phyloP scores from a whole-genome alignment of 2,888 invertebrate genomes.

The Cryptus viduatorius region DNA sequence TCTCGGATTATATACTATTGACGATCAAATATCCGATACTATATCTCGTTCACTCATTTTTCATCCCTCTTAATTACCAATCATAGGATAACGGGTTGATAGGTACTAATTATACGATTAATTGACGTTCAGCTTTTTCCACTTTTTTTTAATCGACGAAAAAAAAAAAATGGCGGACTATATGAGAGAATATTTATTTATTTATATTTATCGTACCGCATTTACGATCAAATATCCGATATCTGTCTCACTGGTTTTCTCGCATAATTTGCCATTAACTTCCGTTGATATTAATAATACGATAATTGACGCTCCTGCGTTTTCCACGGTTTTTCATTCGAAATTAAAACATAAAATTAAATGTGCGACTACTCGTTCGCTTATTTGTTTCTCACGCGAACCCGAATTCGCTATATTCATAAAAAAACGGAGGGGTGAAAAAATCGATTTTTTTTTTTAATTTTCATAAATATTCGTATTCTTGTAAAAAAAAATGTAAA shows the following conservation, averaged over 20 bases:
- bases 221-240: constrained; percentile 16
- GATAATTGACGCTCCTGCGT: constrained; percentile 7
- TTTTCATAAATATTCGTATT: too few relatives aligned
- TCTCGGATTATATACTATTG: constrained; percentile 5
- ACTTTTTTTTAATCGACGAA: too few relatives aligned
- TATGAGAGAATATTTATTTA: too few relatives aligned
- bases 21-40: constrained; percentile 8
- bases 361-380: too few relatives aligned
- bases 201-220: neutral
- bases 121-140: too few relatives aligned
- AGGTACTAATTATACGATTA: too few relatives aligned
- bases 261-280: constrained; percentile 15
- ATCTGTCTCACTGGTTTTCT: neutral
- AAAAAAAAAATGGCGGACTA: neutral
- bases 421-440: too few relatives aligned
- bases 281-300: constrained; percentile 18
- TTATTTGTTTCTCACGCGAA: neutral
- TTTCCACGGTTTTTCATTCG: neutral
- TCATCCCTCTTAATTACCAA: neutral
- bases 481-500: too few relatives aligned
- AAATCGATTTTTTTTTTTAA: too few relatives aligned
- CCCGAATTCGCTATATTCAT: neutral
- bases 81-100: too few relatives aligned
- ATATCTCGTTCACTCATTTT: neutral
- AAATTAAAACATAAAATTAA: neutral